These are phyloP conservation scores for Drosophila takahashii DNA, from an alignment of 1,140 invertebrate genomes.

Conservation along the genomic window DNA sequence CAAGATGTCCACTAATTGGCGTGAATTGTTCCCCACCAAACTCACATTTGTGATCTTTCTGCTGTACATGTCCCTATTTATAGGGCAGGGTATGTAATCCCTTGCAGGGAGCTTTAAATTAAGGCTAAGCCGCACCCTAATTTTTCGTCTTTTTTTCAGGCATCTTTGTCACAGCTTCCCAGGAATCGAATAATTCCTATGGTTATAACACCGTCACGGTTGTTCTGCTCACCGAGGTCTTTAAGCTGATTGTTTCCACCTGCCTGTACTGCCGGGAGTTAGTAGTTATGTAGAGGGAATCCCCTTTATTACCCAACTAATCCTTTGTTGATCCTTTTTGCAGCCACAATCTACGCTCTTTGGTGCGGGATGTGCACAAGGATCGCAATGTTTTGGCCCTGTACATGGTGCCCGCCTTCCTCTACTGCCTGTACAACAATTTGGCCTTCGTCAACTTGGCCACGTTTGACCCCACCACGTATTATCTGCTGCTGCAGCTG, in stretches of 20 bases:
- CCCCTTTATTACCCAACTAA: conserved; percentile 40
- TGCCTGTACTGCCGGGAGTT: conserved; percentile 90
- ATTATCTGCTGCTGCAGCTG: conserved; percentile 96
- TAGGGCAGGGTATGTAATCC: conserved; percentile 90
- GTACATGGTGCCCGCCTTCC: conserved; percentile 95
- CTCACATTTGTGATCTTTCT: conserved; percentile 92
- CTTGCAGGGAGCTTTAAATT: not conserved
- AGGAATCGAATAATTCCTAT: conserved; percentile 92
- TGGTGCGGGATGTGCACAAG: conserved; percentile 86
- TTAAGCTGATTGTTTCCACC: conserved; percentile 92
- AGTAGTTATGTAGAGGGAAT: conserved; percentile 29
- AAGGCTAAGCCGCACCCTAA: conserved; percentile 13
- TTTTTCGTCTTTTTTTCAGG: conserved; percentile 86
- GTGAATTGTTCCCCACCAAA: conserved; percentile 93
- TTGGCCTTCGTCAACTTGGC: conserved; percentile 96
- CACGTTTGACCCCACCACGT: conserved; percentile 97
- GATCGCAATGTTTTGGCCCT: conserved; percentile 90
- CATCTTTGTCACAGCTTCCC: conserved; percentile 95
- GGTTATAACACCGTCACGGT: conserved; percentile 95
- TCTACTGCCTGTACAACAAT: conserved; percentile 98
- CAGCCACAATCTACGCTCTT: conserved; percentile 84
- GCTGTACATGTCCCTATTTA: conserved; percentile 92
- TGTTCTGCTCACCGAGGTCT: conserved; percentile 94
- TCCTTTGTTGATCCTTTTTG: conserved; percentile 81
- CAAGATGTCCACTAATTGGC: conserved; percentile 86